A percentile compares a stretch with the other conserved stretches of the same genome.
Conservation (phyloP, 2,797 vertebrate species). For the Hemitrygon akajei region DNA sequence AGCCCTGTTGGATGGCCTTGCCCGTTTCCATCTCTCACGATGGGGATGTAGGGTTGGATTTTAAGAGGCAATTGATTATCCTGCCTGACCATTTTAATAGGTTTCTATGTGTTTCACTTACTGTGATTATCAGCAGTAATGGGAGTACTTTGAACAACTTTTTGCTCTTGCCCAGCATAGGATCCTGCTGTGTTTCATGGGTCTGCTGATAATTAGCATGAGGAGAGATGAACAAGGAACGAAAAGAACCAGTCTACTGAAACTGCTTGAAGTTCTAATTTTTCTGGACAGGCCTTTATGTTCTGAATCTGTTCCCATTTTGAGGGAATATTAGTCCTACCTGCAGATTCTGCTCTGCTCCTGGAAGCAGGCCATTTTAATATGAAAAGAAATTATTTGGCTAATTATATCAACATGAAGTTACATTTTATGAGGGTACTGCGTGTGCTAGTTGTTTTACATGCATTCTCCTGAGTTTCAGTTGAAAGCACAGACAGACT, state of each 20-base stretch:
- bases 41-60: too few relatives aligned
- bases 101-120: neutral
- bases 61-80: neutral
- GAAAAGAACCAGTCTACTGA: neutral
- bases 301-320: conserved; percentile 12
- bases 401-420: neutral
- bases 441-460: neutral
- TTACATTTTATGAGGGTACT: neutral
- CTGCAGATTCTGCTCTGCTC: neutral
- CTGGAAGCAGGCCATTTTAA: neutral
- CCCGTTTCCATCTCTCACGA: too few relatives aligned
- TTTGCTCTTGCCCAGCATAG: too few relatives aligned
- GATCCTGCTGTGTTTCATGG: neutral
- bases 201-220: neutral
- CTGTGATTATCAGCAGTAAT: neutral
- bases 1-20: too few relatives aligned
- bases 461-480: neutral
- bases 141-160: neutral
- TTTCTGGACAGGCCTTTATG: neutral
- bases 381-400: neutral
- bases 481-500: neutral
- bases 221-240: neutral
- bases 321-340: neutral
- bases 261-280: neutral
- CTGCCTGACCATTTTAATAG: neutral